These are phyloP conservation scores for Dendrolimus kikuchii DNA, from an alignment of 1,140 invertebrate species.

Conservation along the genomic window DNA sequence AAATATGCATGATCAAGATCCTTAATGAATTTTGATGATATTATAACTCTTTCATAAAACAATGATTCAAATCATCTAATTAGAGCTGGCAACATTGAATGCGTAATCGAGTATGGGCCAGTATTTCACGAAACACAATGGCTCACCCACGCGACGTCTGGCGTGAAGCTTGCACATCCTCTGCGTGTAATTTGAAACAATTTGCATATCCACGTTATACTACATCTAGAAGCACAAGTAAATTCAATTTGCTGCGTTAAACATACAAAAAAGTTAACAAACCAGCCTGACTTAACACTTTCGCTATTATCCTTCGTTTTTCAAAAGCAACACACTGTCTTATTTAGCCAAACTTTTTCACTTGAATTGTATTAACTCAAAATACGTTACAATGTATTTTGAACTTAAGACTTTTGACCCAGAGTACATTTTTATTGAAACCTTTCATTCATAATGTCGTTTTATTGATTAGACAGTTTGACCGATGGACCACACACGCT, in stretches of 20 bases:
- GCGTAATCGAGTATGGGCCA: slow-evolving; percentile 28
- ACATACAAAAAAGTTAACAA: slow-evolving; percentile 26
- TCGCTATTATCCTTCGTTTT: slow-evolving; percentile 49
- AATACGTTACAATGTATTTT: slow-evolving; percentile 7
- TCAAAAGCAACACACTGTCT: slow-evolving; percentile 42
- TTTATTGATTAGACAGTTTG: slow-evolving; percentile 16
- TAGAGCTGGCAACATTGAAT: slow-evolving; percentile 29
- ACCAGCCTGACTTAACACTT: slow-evolving; percentile 56
- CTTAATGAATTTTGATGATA: neutral
- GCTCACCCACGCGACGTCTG: slow-evolving; percentile 60
- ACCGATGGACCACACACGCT: slow-evolving; percentile 59
- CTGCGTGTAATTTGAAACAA: slow-evolving; percentile 44
- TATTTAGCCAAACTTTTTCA: slow-evolving; percentile 38
- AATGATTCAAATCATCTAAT: slow-evolving; percentile 29
- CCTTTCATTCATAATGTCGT: slow-evolving; percentile 18
- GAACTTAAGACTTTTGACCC: slow-evolving; percentile 16
- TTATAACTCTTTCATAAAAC: neutral
- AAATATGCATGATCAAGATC: too few relatives aligned
- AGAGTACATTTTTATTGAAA: slow-evolving; percentile 20
- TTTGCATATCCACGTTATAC: slow-evolving; percentile 46
- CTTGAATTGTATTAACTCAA: neutral
- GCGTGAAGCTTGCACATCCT: slow-evolving; percentile 31
- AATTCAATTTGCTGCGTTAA: slow-evolving; percentile 36
- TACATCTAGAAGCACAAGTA: slow-evolving; percentile 26
- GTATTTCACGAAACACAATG: slow-evolving; percentile 51